Percentiles rank a stretch among this genome's conserved stretches.
Conservation (phyloP, 1,140 invertebrate species). For the Eumaeus atala region DNA sequence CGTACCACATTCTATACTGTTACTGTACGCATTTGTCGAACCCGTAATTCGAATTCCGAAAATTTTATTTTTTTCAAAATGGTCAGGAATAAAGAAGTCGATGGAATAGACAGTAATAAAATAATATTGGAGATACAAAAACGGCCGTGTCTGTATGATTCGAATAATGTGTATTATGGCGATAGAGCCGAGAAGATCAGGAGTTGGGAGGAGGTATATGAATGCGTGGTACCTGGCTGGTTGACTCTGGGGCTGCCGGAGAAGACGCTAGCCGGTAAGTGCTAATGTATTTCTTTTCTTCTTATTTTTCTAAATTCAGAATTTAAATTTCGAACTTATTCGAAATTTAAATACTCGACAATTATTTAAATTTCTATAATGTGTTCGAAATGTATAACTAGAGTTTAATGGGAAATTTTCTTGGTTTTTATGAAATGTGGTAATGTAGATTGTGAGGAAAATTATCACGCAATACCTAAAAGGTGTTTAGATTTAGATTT, state of each 20-base stretch:
- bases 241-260: slow-evolving; percentile 39
- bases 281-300: slow-evolving; percentile 19
- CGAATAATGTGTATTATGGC: slow-evolving; percentile 57
- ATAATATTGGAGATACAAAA: slow-evolving; percentile 60
- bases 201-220: slow-evolving; percentile 62
- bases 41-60: slow-evolving; percentile 28
- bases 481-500: slow-evolving; percentile 1
- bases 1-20: slow-evolving; percentile 20
- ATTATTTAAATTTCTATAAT: slow-evolving; percentile 12
- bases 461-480: slow-evolving; percentile 14
- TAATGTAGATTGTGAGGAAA: slow-evolving; percentile 13
- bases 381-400: too few relatives aligned
- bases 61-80: slow-evolving; percentile 35
- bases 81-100: slow-evolving; percentile 53
- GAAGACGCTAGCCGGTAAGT: slow-evolving; percentile 60
- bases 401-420: too few relatives aligned
- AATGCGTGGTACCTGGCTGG: slow-evolving; percentile 57
- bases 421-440: too few relatives aligned
- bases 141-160: slow-evolving; percentile 54
- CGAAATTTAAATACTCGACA: neutral
- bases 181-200: slow-evolving; percentile 55
- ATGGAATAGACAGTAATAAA: slow-evolving; percentile 52
- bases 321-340: too few relatives aligned
- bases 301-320: neutral
- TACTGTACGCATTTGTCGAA: slow-evolving; percentile 26